A percentile compares a stretch with the other conserved stretches of the same genome.
phyloP scores from a whole-genome alignment of 2,888 invertebrate genomes.

The Disparrhopalites patrizii region DNA sequence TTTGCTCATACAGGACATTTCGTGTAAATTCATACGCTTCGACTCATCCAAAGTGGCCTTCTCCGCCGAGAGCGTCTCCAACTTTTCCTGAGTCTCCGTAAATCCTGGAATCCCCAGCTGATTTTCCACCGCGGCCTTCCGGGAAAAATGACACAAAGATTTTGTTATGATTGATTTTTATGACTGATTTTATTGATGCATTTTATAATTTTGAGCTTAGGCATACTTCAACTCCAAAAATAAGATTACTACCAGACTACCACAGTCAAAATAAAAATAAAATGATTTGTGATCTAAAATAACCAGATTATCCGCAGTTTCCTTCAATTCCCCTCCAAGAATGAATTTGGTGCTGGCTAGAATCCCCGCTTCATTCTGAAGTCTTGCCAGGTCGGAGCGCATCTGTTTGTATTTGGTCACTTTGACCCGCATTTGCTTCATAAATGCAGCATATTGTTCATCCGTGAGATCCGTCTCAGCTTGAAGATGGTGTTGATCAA shows the following conservation, averaged over 20 bases:
- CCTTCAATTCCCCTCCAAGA: slow-evolving; percentile 17
- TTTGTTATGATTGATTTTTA: too few relatives aligned
- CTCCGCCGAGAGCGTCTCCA: slow-evolving; percentile 9
- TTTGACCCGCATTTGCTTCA: slow-evolving; percentile 23
- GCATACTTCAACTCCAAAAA: too few relatives aligned
- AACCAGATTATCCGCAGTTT: slow-evolving; percentile 7
- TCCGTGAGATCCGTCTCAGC: neutral
- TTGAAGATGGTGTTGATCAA: too few relatives aligned
- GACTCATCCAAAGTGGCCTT: slow-evolving; percentile 15
- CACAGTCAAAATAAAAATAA: slow-evolving; percentile 1
- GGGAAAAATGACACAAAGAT: too few relatives aligned
- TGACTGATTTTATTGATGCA: too few relatives aligned
- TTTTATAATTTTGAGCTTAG: too few relatives aligned
- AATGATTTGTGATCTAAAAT: neutral
- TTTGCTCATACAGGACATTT: slow-evolving; percentile 28
- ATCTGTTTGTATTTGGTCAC: slow-evolving; percentile 16
- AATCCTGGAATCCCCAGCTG: slow-evolving; percentile 12
- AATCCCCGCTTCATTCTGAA: slow-evolving; percentile 22
- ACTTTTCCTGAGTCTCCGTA: slow-evolving; percentile 3
- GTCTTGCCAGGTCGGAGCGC: slow-evolving; percentile 5
- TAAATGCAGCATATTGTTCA: slow-evolving; percentile 14
- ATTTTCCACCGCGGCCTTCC: slow-evolving; percentile 7
- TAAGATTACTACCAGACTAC: too few relatives aligned
- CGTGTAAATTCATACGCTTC: slow-evolving; percentile 6
- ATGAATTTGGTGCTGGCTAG: slow-evolving; percentile 24